A percentile compares a stretch with the other conserved stretches of the same genome.
These are phyloP conservation scores for Microcebus tavaratra DNA, from an alignment of 2,113 vertebrate genomes.

Conservation along the genomic window DNA sequence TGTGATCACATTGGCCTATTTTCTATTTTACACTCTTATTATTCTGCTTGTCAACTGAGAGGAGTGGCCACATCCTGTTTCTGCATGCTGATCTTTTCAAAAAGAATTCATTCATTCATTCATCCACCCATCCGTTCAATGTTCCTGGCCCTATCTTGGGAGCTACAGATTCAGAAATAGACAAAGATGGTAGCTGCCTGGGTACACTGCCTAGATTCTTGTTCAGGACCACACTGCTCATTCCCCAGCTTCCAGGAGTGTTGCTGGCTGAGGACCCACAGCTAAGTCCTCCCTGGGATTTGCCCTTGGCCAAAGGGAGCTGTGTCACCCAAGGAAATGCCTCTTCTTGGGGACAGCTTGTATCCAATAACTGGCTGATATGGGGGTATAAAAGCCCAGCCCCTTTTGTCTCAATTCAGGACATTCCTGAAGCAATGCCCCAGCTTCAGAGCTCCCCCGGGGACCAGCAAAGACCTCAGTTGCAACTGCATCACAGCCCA, in stretches of 20 bases:
- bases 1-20: background rate
- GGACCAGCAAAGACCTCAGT: background rate
- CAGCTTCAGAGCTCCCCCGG: background rate
- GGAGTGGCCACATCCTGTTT: background rate
- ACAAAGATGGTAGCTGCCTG: background rate
- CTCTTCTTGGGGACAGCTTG: background rate
- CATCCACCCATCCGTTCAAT: background rate
- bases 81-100: background rate
- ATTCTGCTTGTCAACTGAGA: constrained; percentile 3
- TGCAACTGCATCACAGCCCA: background rate
- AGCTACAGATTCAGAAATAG: background rate
- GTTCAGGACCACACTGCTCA: background rate
- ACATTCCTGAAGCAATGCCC: background rate
- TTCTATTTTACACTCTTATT: background rate
- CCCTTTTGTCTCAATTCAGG: background rate
- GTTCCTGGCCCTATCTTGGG: background rate
- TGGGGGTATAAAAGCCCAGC: background rate
- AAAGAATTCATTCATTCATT: background rate
- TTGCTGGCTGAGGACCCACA: background rate
- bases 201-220: background rate
- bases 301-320: background rate
- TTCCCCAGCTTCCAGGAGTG: background rate
- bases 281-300: background rate
- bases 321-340: background rate
- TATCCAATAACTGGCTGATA: background rate